Percentiles rank a stretch among this genome's conserved stretches.
phyloP scores from a whole-genome alignment of 2,888 invertebrate genomes.

The Caenorhabditis afra region DNA sequence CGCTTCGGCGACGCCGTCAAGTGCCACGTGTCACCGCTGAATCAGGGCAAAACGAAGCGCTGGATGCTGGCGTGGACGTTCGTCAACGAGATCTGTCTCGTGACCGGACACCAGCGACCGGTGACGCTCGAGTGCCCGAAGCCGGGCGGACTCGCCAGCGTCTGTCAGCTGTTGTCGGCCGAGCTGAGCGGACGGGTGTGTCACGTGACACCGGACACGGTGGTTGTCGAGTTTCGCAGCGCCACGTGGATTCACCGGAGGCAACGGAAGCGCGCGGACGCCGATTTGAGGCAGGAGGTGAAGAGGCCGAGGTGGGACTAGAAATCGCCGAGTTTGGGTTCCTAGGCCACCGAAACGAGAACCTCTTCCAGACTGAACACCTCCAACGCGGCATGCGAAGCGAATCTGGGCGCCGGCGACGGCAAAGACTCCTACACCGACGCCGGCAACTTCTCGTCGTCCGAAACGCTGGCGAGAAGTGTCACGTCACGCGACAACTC shows the following conservation, averaged over 20 bases:
- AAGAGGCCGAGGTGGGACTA: constrained; percentile 21
- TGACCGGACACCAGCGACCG: not conserved
- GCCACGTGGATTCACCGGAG: constrained; percentile 56
- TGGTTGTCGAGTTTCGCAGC: constrained; percentile 36
- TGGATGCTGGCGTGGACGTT: constrained; percentile 96
- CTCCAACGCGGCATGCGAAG: constrained; percentile 12
- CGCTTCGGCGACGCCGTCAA: constrained; percentile 66
- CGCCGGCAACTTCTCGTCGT: constrained; percentile 44
- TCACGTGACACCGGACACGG: not conserved
- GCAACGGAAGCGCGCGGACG: constrained; percentile 37
- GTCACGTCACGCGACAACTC: not conserved
- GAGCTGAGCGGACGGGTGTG: constrained; percentile 9
- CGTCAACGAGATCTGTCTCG: constrained; percentile 30
- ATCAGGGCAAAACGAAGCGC: constrained; percentile 89
- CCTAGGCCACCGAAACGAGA: too few relatives aligned
- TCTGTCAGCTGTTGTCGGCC: constrained; percentile 19
- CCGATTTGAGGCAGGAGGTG: not conserved
- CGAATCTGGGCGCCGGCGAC: constrained; percentile 45
- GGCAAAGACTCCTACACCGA: constrained; percentile 51
- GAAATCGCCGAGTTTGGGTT: too few relatives aligned
- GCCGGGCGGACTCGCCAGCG: constrained; percentile 6
- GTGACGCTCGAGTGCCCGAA: constrained; percentile 14
- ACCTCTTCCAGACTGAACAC: not conserved
- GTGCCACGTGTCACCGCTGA: constrained; percentile 59
- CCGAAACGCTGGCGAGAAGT: not conserved